Evolutionary conservation across 2,797 vertebrate genomes (phyloP).

Genomic region (Zenarchopterus dispar): DNA sequence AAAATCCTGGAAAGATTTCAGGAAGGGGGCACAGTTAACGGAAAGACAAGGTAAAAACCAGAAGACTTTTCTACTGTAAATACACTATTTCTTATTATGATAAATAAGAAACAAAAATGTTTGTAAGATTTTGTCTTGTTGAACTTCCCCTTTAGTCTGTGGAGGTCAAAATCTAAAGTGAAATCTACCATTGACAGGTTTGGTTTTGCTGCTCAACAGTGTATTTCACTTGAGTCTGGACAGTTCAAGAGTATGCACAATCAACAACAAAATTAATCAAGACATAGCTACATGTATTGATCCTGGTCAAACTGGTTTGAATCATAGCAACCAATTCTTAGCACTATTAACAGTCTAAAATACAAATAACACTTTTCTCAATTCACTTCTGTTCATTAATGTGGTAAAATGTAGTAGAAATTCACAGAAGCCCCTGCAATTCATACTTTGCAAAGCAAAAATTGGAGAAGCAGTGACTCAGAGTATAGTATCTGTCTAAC

Average conservation of each 20-base stretch:
- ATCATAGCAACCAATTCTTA: background rate
- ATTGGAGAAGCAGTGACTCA: no score
- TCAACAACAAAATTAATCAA: constrained; percentile 19
- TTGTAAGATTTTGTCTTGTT: constrained; percentile 24
- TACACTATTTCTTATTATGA: constrained; percentile 18
- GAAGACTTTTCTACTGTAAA: constrained; percentile 16
- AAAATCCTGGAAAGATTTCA: constrained; percentile 42
- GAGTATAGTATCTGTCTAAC: no score
- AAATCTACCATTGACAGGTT: no score
- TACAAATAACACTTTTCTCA: background rate
- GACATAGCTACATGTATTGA: background rate
- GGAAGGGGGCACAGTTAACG: constrained; percentile 19
- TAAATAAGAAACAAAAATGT: constrained; percentile 27
- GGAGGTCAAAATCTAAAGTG: no score
- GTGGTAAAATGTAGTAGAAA: no score
- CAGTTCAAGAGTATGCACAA: background rate
- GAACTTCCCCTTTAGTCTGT: no score
- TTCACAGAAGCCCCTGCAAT: no score
- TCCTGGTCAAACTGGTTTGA: background rate
- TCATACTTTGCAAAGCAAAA: no score
- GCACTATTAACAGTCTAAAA: background rate
- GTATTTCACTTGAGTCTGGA: no score
- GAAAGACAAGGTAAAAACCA: background rate
- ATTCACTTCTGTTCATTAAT: no score
- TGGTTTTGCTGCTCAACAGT: no score